Base-by-base conservation (phyloP, 2,888 invertebrate genomes). In the Serripes groenlandicus region DNA sequence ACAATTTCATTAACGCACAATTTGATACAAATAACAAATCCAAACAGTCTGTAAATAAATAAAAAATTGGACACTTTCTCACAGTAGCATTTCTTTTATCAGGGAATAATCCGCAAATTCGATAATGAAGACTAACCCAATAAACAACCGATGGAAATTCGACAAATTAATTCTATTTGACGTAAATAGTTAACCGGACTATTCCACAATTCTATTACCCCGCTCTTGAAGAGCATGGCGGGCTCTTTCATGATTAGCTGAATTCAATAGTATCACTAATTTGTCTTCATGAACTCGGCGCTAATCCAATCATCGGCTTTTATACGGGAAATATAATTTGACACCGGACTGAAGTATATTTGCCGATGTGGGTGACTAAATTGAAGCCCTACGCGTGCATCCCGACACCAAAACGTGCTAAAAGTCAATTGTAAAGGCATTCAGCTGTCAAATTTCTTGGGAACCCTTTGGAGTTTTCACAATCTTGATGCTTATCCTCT, bases 101-200 rank as follows among this genome's bases (percentile, higher is more conserved):
- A 76, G 58, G 56, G 35, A 64, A 79, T 76, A 78, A 81, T 81
- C 73, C 69, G 49, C 21, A 54, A 82, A 85, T 84, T 84, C 69
- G 78, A 84, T 82, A 79, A 80, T 80, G 70, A 60, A 64, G 42
- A 64, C 72, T 86, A 90, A 90, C 90, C 84, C 84, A 87, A 89
- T 90, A 85, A 76, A 77, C 78, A 78, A 78, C 84, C 88, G 90
- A 90, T 90, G 90, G 90, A 91, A 89, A 91, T 88, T 90, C 87
- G 88, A 87, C 89, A 90, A 90, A 90, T 91, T 90, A 90, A 91
- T 90, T 86, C 86, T 81, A 89, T 91, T 90, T 88, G 62, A 77
- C 77, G 75, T 78, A 28, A 79, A 64, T 69, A 58, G 72, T 78
- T 75, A 83, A 74, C 74, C 49, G 77, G 37, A 68, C 58, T 69